Evolutionary conservation across 2,888 invertebrate genomes (phyloP).

Genomic region (Uropetala carovei): DNA sequence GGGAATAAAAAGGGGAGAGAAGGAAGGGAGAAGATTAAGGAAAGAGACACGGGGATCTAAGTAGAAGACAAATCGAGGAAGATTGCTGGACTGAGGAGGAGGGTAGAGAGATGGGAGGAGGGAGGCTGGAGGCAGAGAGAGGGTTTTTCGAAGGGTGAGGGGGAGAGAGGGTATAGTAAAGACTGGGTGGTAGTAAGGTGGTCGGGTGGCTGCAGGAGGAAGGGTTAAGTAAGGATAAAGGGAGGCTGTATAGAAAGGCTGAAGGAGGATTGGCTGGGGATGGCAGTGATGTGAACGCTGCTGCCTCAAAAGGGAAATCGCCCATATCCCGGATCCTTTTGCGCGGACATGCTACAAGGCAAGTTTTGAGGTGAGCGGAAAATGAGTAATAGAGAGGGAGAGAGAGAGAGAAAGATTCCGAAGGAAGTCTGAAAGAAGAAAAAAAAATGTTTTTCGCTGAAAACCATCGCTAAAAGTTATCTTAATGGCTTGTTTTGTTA

Average conservation of each 20-base stretch:
- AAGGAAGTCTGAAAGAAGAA: no score
- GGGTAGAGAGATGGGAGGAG: background rate
- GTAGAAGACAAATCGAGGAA: constrained; percentile 61
- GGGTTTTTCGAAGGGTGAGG: background rate
- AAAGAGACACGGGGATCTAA: constrained; percentile 58
- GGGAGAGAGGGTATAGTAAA: background rate
- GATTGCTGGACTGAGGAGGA: constrained; percentile 35
- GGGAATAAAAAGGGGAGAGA: background rate
- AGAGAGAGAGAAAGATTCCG: no score
- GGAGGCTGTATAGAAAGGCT: background rate
- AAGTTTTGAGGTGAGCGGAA: background rate
- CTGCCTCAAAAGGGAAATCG: constrained; percentile 27
- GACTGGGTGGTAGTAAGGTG: constrained; percentile 25
- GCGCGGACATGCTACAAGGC: background rate
- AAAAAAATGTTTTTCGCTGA: no score
- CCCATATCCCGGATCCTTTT: background rate
- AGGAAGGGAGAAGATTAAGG: constrained; percentile 49
- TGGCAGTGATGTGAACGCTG: constrained; percentile 5
- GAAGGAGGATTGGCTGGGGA: background rate
- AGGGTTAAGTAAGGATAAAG: constrained; percentile 14
- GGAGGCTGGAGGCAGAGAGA: background rate
- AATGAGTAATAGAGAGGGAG: background rate
- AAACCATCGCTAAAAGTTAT: no score
- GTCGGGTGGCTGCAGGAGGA: constrained; percentile 4
- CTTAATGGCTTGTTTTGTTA: no score